Conservation (phyloP, 2,113 vertebrate species). For the Merops nubicus region DNA sequence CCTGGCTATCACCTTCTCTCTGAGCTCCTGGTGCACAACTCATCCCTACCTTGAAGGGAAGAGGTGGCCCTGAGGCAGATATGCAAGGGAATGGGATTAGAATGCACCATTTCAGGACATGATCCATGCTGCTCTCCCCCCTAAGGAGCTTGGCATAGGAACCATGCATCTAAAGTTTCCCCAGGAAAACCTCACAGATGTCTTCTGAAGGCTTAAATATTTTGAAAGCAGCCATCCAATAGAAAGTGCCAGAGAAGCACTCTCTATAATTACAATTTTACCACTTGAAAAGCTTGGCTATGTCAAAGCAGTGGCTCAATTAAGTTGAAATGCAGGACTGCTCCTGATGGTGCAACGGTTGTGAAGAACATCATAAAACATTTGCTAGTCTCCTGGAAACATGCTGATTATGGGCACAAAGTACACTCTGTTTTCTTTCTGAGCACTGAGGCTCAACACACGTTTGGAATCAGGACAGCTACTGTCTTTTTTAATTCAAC, state of each 20-base stretch:
- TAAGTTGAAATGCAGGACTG: constrained; percentile 33
- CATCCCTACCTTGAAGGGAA: background rate
- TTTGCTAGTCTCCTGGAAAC: constrained; percentile 23
- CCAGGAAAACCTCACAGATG: background rate
- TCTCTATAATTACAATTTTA: constrained; percentile 14
- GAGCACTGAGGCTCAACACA: background rate
- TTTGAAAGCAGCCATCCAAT: background rate
- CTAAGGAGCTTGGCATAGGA: background rate
- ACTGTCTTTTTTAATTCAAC: background rate
- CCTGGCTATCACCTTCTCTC: background rate
- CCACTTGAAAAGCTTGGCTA: background rate
- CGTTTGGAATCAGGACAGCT: background rate
- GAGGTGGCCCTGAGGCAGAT: fast-evolving
- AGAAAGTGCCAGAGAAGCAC: background rate
- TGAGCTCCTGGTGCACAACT: background rate
- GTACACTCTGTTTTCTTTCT: background rate
- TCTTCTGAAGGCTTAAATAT: background rate
- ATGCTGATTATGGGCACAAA: background rate
- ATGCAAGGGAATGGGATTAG: background rate
- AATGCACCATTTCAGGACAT: background rate
- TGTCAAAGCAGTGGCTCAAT: constrained; percentile 12
- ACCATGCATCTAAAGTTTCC: background rate
- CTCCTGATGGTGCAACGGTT: background rate
- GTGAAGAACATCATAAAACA: constrained; percentile 10
- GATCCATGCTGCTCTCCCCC: background rate